Evolutionary conservation across 1,140 invertebrate genomes (phyloP).

Genomic region (Hyles euphorbiae): DNA sequence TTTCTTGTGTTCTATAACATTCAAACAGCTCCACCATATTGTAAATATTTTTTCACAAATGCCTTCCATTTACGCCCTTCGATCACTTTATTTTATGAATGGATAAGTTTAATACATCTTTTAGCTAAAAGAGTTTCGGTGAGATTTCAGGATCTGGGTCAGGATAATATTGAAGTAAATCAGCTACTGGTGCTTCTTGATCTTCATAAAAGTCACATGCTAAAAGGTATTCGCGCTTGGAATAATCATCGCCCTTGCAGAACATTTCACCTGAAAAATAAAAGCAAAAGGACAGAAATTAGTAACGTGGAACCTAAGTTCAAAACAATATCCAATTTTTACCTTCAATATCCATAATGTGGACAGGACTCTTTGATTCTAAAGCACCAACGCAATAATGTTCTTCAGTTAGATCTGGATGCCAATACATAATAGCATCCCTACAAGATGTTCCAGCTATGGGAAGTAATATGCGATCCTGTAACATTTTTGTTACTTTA

Average conservation of each 20-base stretch:
- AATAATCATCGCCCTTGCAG: conserved; percentile 68
- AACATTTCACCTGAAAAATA: conserved; percentile 60
- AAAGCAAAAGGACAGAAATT: no score
- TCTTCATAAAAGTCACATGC: conserved; percentile 69
- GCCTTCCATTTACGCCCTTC: no score
- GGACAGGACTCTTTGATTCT: conserved; percentile 59
- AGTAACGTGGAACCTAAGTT: no score
- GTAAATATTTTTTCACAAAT: no score
- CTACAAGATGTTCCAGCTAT: conserved; percentile 61
- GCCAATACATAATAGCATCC: conserved; percentile 68
- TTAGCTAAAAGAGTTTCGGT: conserved; percentile 17
- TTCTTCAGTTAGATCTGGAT: conserved; percentile 62
- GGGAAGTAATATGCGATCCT: conserved; percentile 62
- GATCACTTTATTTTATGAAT: not conserved
- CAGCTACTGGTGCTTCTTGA: conserved; percentile 63
- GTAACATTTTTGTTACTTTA: not conserved
- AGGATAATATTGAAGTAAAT: conserved; percentile 65
- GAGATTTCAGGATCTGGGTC: conserved; percentile 64
- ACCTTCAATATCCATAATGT: conserved; percentile 67
- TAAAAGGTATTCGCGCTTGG: conserved; percentile 61
- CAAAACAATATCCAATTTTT: not conserved
- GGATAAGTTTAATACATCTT: not conserved
- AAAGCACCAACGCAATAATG: conserved; percentile 66
- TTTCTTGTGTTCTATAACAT: no score
- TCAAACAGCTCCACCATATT: no score